Conservation (phyloP, 2,888 invertebrate genomes). For the Labia minor region DNA sequence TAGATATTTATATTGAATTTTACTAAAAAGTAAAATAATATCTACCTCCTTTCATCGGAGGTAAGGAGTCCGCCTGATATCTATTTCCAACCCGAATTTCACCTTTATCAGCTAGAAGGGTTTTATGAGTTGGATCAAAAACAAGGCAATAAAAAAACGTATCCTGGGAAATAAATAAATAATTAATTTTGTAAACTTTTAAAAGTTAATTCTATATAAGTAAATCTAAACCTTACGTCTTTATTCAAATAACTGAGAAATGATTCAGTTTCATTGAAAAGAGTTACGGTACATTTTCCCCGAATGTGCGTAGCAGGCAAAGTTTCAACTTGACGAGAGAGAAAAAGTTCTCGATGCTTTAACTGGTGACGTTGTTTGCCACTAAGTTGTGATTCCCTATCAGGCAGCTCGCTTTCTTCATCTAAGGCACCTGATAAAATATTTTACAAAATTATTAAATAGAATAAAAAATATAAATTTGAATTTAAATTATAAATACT, state of each 20-base stretch:
- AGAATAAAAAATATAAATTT: neutral
- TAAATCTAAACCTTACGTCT: constrained; percentile 54
- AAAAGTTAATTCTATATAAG: neutral
- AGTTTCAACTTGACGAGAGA: constrained; percentile 95
- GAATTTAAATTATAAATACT: neutral
- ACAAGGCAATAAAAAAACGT: constrained; percentile 99
- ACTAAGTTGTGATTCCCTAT: constrained; percentile 32
- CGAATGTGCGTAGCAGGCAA: constrained; percentile 97
- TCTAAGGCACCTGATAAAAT: constrained; percentile 49
- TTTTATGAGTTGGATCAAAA: constrained; percentile 98
- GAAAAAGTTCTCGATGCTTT: constrained; percentile 94
- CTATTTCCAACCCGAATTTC: constrained; percentile 80
- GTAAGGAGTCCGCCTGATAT: constrained; percentile 91
- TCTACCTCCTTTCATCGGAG: constrained; percentile 65
- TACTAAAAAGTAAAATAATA: constrained; percentile 26
- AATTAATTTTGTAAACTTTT: constrained; percentile 28
- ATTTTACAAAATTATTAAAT: neutral
- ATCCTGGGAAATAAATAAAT: constrained; percentile 56
- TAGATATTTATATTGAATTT: constrained; percentile 28
- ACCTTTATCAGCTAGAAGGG: constrained; percentile 96
- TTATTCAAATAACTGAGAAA: constrained; percentile 91
- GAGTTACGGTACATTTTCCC: constrained; percentile 97
- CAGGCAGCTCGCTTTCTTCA: constrained; percentile 42
- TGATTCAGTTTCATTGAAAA: constrained; percentile 98
- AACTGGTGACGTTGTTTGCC: constrained; percentile 83